Evolutionary conservation across 1,140 invertebrate species (phyloP).

Genomic region (Scaptomyza montana): DNA sequence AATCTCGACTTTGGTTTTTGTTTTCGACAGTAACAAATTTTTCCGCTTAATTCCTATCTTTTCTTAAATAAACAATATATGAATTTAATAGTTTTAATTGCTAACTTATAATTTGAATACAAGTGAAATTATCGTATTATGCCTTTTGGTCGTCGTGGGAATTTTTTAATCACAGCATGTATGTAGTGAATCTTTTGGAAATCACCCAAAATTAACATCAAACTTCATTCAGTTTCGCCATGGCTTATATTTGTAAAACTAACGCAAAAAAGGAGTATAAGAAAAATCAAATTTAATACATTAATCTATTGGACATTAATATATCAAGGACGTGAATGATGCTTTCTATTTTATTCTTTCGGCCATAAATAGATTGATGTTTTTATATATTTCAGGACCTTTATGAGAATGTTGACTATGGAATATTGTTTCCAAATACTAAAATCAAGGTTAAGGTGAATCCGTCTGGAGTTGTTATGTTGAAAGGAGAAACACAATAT

Average conservation of each 20-base stretch:
- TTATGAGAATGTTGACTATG: slow-evolving; percentile 94
- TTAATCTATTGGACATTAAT: background rate
- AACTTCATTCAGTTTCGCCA: background rate
- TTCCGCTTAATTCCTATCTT: background rate
- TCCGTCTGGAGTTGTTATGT: slow-evolving; percentile 94
- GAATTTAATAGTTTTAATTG: background rate
- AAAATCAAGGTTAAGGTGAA: slow-evolving; percentile 97
- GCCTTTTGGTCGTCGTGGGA: background rate
- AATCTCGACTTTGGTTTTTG: background rate
- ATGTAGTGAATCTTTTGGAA: background rate
- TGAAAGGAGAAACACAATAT: slow-evolving; percentile 90
- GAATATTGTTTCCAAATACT: slow-evolving; percentile 91
- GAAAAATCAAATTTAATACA: background rate
- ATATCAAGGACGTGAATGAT: background rate
- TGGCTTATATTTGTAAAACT: background rate
- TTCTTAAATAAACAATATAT: background rate
- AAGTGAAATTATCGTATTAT: background rate
- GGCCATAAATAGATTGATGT: background rate
- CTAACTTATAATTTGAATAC: background rate
- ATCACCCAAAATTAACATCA: background rate
- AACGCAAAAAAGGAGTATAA: background rate
- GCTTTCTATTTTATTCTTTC: background rate
- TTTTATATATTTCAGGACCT: slow-evolving; percentile 87
- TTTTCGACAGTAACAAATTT: background rate
- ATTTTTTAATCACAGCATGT: background rate